phyloP scores from a whole-genome alignment of 2,113 vertebrate species.

The Brachyhypopomus occidentalis region DNA sequence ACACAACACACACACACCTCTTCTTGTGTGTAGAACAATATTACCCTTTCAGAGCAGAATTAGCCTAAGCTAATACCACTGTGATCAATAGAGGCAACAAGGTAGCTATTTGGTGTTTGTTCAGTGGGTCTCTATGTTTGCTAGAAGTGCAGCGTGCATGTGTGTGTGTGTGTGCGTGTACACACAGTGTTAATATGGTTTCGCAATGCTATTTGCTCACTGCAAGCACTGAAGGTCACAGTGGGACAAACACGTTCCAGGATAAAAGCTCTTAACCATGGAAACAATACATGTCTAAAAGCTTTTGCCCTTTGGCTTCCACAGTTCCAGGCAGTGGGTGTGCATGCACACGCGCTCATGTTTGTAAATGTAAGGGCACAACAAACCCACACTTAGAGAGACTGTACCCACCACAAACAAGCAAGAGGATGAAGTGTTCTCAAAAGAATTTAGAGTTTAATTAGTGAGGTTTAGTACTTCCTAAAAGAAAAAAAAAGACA shows the following conservation, averaged over 20 bases:
- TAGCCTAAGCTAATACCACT: conserved; percentile 20
- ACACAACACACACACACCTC: neutral
- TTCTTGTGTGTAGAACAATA: neutral
- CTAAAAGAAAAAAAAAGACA: too few relatives aligned
- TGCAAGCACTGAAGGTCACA: conserved; percentile 33
- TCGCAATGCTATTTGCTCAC: neutral
- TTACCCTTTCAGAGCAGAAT: conserved; percentile 32
- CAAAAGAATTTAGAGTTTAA: too few relatives aligned
- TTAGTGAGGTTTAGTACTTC: too few relatives aligned
- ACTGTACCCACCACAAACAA: too few relatives aligned
- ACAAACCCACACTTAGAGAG: too few relatives aligned
- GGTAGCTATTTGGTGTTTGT: conserved; percentile 21
- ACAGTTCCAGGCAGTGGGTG: conserved; percentile 15
- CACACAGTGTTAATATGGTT: conserved; percentile 34
- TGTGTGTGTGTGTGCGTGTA: neutral
- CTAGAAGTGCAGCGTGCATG: neutral
- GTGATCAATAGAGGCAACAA: conserved; percentile 37
- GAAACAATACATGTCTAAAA: conserved; percentile 44
- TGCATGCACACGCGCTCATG: neutral
- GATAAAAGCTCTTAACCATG: conserved; percentile 42
- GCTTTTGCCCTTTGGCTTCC: conserved; percentile 34
- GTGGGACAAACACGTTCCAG: conserved; percentile 26
- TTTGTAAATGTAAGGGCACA: neutral
- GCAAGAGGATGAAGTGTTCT: too few relatives aligned
- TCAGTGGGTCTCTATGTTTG: conserved; percentile 32